Conservation (phyloP, 2,888 invertebrate species). For the Unio delphinus region DNA sequence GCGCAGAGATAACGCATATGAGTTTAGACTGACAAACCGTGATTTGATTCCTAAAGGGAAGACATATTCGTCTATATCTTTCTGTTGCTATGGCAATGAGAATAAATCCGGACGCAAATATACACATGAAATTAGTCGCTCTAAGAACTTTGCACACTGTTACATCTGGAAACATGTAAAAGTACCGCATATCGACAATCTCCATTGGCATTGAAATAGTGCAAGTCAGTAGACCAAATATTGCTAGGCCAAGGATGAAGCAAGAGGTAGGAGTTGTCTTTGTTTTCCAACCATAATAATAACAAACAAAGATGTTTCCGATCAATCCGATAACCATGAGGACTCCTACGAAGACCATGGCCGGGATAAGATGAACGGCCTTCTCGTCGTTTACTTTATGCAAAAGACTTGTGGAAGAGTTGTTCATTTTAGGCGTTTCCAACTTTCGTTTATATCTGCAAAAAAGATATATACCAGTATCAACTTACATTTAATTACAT, state of each 20-base stretch:
- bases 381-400: conserved; percentile 37
- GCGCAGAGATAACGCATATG: conserved; percentile 21
- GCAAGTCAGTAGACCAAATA: conserved; percentile 49
- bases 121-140: conserved; percentile 38
- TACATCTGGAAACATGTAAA: conserved; percentile 42
- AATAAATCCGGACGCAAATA: conserved; percentile 40
- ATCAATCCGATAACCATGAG: conserved; percentile 47
- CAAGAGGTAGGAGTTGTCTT: conserved; percentile 43
- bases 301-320: conserved; percentile 50
- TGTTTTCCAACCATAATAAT: conserved; percentile 42
- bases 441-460: not conserved
- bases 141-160: conserved; percentile 48
- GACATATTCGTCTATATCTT: conserved; percentile 33
- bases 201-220: conserved; percentile 51
- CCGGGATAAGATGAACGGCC: conserved; percentile 42
- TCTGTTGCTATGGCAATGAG: conserved; percentile 51
- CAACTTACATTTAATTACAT: no score
- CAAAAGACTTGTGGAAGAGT: conserved; percentile 2
- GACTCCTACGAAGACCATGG: conserved; percentile 41
- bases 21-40: conserved; percentile 30
- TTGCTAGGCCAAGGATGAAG: conserved; percentile 50
- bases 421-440: conserved; percentile 23
- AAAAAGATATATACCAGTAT: no score
- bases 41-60: conserved; percentile 34
- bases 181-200: conserved; percentile 50